A percentile compares a stretch with the other conserved stretches of the same genome.
Conservation (phyloP, 2,888 invertebrate genomes). For the Rhodophaea formosa region DNA sequence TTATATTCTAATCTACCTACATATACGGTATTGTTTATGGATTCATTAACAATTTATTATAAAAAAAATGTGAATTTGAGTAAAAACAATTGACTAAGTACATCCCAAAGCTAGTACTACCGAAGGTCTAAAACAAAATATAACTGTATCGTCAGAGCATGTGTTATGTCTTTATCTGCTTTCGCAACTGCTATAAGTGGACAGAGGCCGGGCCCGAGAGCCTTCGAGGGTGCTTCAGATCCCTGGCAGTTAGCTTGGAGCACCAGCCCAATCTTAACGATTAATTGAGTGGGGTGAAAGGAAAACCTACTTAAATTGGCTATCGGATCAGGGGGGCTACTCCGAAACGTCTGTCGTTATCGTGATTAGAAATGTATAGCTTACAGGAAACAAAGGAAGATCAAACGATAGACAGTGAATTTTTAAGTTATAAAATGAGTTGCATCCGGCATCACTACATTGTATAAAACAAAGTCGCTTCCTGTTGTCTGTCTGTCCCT, state of each 20-base stretch:
- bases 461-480: too few species aligned
- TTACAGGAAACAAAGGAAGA: too few species aligned
- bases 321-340: slow-evolving; percentile 29
- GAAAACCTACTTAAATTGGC: slow-evolving; percentile 51
- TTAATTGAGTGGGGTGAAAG: slow-evolving; percentile 58
- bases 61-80: too few species aligned
- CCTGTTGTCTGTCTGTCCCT: too few species aligned
- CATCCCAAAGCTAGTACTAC: background rate
- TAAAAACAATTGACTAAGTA: background rate
- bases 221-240: slow-evolving; percentile 37
- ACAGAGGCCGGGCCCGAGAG: slow-evolving; percentile 36
- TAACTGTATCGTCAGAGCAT: background rate
- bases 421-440: too few species aligned
- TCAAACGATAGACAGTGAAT: too few species aligned
- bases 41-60: too few species aligned
- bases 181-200: slow-evolving; percentile 30
- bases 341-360: background rate
- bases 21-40: too few species aligned
- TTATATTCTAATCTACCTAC: too few species aligned
- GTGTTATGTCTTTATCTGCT: slow-evolving; percentile 7
- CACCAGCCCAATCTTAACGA: slow-evolving; percentile 45
- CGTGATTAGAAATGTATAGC: background rate
- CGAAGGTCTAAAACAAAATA: background rate
- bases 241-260: slow-evolving; percentile 34
- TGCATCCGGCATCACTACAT: too few species aligned